A percentile compares a stretch with the other conserved stretches of the same genome.
phyloP scores from a whole-genome alignment of 37 sponge, comb jelly and placozoan species.

The Mnemiopsis leidyi region DNA sequence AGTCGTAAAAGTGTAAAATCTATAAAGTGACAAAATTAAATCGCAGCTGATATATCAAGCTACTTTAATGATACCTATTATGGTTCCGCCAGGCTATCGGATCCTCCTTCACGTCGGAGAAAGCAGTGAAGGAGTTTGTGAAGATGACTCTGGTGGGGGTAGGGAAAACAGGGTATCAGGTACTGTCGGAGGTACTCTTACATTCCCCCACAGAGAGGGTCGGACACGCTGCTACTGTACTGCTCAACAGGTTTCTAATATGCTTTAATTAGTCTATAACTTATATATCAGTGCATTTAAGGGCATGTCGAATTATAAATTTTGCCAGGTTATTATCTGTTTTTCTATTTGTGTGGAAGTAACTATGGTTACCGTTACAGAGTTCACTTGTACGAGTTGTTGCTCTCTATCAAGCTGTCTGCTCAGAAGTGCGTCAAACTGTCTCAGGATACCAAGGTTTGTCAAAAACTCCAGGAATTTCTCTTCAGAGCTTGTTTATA shows the following conservation, averaged over 20 bases:
- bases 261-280: no score
- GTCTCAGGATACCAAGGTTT: conserved; percentile 37
- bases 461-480: not conserved
- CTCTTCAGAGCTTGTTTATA: no score
- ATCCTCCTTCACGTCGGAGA: conserved; percentile 42
- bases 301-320: no score
- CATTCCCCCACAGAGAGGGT: conserved; percentile 17
- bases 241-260: not conserved
- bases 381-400: conserved; percentile 41
- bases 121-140: conserved; percentile 49
- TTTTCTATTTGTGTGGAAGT: not conserved
- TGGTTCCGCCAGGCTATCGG: conserved; percentile 28
- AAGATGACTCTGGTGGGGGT: conserved; percentile 65
- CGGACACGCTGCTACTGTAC: not conserved
- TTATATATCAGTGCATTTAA: no score
- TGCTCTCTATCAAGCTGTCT: not conserved
- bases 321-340: not conserved
- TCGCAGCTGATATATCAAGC: no score
- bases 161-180: conserved; percentile 55
- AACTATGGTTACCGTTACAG: not conserved
- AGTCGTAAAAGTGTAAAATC: no score
- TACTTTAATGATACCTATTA: no score
- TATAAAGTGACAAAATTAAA: no score
- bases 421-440: conserved; percentile 41
- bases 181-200: conserved; percentile 14